A percentile compares a stretch with the other conserved stretches of the same genome.
Conservation (phyloP, 2,113 vertebrate species). For the Holacanthus passer region DNA sequence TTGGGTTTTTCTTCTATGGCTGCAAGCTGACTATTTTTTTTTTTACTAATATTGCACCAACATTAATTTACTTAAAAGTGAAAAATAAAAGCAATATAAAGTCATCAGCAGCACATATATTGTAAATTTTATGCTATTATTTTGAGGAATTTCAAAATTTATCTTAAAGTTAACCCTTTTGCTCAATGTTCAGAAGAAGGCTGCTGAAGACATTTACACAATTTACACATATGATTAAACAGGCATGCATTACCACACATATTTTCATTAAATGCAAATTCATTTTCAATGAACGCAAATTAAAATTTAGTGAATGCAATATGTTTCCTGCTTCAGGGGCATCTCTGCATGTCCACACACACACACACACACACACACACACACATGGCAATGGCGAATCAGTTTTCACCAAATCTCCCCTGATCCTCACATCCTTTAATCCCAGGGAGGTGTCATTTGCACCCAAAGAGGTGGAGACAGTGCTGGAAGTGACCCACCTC, state of each 20-base stretch:
- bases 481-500: constrained; percentile 38
- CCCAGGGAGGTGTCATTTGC: constrained; percentile 24
- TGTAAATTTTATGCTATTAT: not conserved
- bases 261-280: not conserved
- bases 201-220: not conserved
- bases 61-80: not conserved
- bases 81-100: not conserved
- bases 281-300: not conserved
- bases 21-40: not conserved
- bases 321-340: not conserved
- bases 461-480: constrained; percentile 11
- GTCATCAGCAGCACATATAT: not conserved
- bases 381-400: not conserved
- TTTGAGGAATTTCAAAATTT: not conserved
- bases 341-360: not conserved
- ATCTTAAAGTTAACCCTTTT: not conserved
- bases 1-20: not conserved
- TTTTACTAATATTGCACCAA: not conserved
- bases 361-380: too few species aligned
- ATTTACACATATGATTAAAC: not conserved
- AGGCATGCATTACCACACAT: not conserved
- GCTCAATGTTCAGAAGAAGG: not conserved
- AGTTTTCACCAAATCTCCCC: constrained; percentile 24
- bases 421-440: constrained; percentile 33
- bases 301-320: not conserved